Conservation (phyloP, 64 coral and sea anemone species). For the Dendrophyllia cribrosa region DNA sequence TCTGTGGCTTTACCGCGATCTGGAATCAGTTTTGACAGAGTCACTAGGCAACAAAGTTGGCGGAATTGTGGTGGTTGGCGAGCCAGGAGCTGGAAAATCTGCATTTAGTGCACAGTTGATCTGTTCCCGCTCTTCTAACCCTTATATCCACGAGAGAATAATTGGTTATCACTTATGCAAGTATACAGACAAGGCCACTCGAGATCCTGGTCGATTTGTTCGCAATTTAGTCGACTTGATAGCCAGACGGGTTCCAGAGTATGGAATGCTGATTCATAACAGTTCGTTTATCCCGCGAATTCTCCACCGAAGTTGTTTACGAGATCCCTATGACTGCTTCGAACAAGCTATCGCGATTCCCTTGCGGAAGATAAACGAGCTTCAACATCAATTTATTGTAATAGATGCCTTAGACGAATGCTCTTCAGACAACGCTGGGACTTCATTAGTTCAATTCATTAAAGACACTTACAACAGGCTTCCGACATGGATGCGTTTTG, state of each 20-base stretch:
- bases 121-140: conserved; percentile 59
- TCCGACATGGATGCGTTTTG: conserved; percentile 44
- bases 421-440: not conserved
- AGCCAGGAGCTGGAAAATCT: conserved; percentile 68
- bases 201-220: conserved; percentile 56
- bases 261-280: conserved; percentile 43
- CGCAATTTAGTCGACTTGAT: conserved; percentile 68
- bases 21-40: conserved; percentile 16
- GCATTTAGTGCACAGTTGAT: conserved; percentile 65
- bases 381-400: conserved; percentile 13
- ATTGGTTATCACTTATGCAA: conserved; percentile 72
- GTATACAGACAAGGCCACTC: conserved; percentile 59
- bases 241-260: conserved; percentile 55
- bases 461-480: conserved; percentile 9
- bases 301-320: conserved; percentile 23
- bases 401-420: conserved; percentile 86
- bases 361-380: conserved; percentile 6
- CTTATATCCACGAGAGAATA: conserved; percentile 57
- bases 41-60: not conserved
- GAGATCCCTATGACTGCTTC: conserved; percentile 65
- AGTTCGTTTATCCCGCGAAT: conserved; percentile 29
- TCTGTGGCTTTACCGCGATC: conserved; percentile 62
- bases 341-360: conserved; percentile 57
- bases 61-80: conserved; percentile 28
- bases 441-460: conserved; percentile 41